These are phyloP conservation scores for Loriculus beryllinus DNA, from an alignment of 2,797 vertebrate species.

Conservation along the genomic window DNA sequence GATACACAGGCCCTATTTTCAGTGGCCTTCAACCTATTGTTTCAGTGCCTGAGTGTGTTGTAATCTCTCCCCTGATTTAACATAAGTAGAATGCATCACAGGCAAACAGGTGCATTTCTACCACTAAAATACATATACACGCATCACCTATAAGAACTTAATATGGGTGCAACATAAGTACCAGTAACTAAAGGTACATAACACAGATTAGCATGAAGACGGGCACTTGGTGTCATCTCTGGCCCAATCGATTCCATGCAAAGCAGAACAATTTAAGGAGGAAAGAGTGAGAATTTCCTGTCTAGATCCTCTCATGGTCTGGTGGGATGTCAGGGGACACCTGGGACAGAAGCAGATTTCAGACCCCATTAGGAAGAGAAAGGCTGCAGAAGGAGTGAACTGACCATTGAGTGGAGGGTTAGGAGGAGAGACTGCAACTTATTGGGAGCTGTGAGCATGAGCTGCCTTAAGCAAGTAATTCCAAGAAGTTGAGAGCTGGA, in stretches of 20 bases:
- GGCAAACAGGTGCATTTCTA: neutral
- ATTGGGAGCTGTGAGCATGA: neutral
- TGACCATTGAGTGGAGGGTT: neutral
- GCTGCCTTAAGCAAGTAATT: neutral
- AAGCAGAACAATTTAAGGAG: neutral
- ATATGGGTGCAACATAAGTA: neutral
- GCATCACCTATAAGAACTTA: neutral
- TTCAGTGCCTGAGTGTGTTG: neutral
- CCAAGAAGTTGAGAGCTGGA: neutral
- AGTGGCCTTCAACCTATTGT: neutral
- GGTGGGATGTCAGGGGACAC: neutral
- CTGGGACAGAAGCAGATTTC: neutral
- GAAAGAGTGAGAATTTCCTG: neutral
- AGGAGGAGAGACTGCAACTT: neutral
- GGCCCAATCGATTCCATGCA: rapidly evolving
- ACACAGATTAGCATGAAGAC: neutral
- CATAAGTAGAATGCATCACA: neutral
- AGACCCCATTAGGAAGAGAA: neutral
- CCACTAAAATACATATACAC: neutral
- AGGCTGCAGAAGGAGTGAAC: rapidly evolving
- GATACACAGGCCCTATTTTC: neutral
- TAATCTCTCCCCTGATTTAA: neutral
- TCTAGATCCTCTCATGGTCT: neutral
- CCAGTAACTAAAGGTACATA: neutral
- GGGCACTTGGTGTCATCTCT: neutral